Conservation (phyloP, 1,140 invertebrate species). For the Metopolophium dirhodum region DNA sequence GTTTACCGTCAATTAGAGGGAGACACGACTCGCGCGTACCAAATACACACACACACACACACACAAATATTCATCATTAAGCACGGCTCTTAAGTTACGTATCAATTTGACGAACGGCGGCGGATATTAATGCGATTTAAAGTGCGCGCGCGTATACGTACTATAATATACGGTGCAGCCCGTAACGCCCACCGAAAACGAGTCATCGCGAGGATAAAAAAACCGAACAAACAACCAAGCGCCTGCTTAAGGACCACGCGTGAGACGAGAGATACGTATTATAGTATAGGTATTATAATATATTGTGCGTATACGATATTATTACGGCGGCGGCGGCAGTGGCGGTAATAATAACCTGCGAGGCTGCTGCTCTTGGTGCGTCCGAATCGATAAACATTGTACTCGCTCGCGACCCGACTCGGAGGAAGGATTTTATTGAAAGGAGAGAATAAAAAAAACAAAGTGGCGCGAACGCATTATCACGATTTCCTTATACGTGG, state of each 20-base stretch:
- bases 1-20: conserved; percentile 30
- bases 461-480: conserved; percentile 48
- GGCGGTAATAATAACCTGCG: conserved; percentile 15
- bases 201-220: not conserved
- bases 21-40: not conserved
- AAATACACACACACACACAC: not conserved
- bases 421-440: conserved; percentile 17
- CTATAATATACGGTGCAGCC: not conserved
- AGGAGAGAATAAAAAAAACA: not conserved
- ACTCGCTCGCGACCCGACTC: not conserved
- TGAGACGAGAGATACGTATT: not conserved
- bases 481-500: conserved; percentile 29
- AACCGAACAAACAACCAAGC: conserved; percentile 8
- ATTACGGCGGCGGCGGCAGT: not conserved
- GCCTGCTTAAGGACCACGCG: not conserved
- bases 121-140: conserved; percentile 49
- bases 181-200: conserved; percentile 29
- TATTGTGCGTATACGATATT: not conserved
- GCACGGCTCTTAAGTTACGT: not conserved
- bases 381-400: conserved; percentile 18
- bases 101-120: conserved; percentile 42
- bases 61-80: not conserved
- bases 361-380: not conserved
- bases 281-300: not conserved
- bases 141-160: not conserved